A percentile compares a stretch with the other conserved stretches of the same genome.
Conservation (phyloP, 2,113 vertebrate genomes). For the Rostratula benghalensis region DNA sequence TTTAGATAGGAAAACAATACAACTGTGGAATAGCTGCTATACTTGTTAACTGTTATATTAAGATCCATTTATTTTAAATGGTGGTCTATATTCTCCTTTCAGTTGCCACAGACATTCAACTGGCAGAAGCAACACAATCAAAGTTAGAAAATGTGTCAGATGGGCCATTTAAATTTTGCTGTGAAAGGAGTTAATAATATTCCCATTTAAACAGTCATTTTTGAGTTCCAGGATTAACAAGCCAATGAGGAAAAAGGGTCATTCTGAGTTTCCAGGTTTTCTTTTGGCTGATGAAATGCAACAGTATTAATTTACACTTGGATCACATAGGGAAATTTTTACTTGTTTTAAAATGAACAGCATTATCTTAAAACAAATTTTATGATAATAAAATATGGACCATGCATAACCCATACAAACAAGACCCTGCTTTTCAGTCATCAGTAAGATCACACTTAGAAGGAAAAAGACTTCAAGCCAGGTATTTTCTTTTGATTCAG, state of each 20-base stretch:
- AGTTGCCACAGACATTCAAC: not conserved
- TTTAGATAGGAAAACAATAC: not conserved
- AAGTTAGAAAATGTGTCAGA: not conserved
- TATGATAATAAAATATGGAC: not conserved
- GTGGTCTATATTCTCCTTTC: not conserved
- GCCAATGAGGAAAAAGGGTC: not conserved
- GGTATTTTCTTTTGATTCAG: not conserved
- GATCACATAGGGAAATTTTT: not conserved
- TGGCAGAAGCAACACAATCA: not conserved
- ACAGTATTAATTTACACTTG: not conserved
- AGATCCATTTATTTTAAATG: not conserved
- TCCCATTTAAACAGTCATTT: not conserved
- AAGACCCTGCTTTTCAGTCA: not conserved
- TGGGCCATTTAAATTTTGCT: not conserved
- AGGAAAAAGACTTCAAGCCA: not conserved
- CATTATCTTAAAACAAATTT: not conserved
- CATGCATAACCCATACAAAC: not conserved
- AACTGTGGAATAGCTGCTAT: not conserved
- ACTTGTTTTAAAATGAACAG: not conserved
- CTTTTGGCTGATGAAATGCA: not conserved
- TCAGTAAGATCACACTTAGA: not conserved
- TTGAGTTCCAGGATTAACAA: conserved; percentile 1
- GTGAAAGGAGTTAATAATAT: not conserved
- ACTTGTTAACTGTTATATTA: not conserved
- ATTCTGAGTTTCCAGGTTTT: not conserved